Conservation (phyloP, 2,113 vertebrate genomes). For the Chiloscyllium plagiosum region DNA sequence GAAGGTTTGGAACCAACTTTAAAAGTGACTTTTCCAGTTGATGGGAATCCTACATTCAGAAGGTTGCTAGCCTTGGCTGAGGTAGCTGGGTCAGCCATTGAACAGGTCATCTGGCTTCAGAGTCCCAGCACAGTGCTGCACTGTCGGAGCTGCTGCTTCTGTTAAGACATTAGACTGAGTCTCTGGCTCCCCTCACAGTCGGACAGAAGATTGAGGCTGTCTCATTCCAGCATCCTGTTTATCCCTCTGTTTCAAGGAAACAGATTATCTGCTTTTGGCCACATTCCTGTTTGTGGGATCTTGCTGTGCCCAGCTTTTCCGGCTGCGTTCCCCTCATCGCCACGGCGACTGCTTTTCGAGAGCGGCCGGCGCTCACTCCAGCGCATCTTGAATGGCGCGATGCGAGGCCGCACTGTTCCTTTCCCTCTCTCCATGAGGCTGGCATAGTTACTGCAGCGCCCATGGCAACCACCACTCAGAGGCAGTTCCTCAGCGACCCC, state of each 20-base stretch:
- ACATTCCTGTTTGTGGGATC: not conserved
- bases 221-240: not conserved
- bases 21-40: not conserved
- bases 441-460: not conserved
- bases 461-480: not conserved
- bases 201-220: not conserved
- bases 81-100: not conserved
- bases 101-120: not conserved
- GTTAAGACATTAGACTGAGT: not conserved
- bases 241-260: not conserved
- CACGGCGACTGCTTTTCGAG: not conserved
- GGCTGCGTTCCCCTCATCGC: not conserved
- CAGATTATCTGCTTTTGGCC: not conserved
- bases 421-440: not conserved
- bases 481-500: not conserved
- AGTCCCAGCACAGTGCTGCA: not conserved
- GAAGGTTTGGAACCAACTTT: not conserved
- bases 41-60: not conserved
- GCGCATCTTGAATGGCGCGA: not conserved
- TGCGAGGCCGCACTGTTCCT: not conserved
- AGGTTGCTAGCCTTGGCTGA: not conserved
- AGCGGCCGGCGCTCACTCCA: not conserved
- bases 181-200: not conserved
- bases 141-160: not conserved
- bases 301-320: not conserved